Conservation (phyloP, 2,113 vertebrate genomes). For the Microcebus jonahi region DNA sequence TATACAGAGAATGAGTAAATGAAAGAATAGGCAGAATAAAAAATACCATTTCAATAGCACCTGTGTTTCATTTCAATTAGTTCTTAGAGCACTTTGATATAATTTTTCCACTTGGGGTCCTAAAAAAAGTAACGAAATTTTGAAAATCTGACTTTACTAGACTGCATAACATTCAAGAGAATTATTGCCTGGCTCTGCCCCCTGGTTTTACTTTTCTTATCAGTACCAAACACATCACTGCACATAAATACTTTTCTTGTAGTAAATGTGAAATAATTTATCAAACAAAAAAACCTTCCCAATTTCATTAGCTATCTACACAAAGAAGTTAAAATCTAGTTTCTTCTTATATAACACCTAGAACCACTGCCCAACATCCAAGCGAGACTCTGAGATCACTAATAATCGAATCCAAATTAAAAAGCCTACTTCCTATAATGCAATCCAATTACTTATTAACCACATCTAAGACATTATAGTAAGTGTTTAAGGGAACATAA, state of each 20-base stretch:
- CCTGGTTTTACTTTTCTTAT: background rate
- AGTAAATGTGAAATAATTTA: slow-evolving; percentile 21
- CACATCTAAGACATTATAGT: background rate
- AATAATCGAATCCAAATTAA: background rate
- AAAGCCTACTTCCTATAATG: background rate
- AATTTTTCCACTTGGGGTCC: background rate
- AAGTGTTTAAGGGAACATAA: background rate
- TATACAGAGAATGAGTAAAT: background rate
- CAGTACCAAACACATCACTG: background rate
- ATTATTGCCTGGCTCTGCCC: background rate
- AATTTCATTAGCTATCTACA: slow-evolving; percentile 33
- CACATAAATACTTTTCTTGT: background rate
- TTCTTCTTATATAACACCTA: background rate
- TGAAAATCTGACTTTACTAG: background rate
- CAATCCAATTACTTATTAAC: background rate
- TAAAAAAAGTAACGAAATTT: background rate
- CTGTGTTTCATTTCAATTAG: background rate
- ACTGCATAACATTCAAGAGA: background rate
- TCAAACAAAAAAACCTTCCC: background rate
- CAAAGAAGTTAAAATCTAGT: background rate
- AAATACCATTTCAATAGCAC: background rate
- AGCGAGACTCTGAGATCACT: background rate
- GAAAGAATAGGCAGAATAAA: background rate
- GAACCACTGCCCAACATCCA: background rate
- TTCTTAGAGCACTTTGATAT: background rate